A percentile compares a stretch with the other conserved stretches of the same genome.
Conservation (phyloP, 2,888 invertebrate species). For the Latheticus oryzae region DNA sequence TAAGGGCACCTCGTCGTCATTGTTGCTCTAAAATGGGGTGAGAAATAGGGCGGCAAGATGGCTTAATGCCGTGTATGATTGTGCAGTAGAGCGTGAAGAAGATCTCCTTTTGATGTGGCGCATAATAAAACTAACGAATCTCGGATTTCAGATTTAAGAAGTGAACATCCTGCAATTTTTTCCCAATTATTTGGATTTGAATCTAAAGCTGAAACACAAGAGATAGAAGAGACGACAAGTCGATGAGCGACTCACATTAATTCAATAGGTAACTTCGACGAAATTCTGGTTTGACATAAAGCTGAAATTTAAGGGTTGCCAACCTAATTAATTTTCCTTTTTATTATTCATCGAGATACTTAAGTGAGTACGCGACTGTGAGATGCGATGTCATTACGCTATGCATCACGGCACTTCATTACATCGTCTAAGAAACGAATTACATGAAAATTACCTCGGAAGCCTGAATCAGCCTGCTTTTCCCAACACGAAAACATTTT, state of each 20-base stretch:
- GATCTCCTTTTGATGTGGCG: conserved; percentile 14
- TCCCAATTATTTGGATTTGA: conserved; percentile 32
- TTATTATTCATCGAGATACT: conserved; percentile 53
- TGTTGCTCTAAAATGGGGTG: conserved; percentile 16
- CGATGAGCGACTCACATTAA: conserved; percentile 30
- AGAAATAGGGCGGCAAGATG: conserved; percentile 17
- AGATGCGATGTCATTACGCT: conserved; percentile 48
- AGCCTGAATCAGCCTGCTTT: conserved; percentile 23
- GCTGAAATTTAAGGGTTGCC: conserved; percentile 49
- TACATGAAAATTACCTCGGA: conserved; percentile 36
- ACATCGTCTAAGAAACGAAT: conserved; percentile 39
- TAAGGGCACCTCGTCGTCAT: conserved; percentile 12
- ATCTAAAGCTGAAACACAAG: conserved; percentile 1
- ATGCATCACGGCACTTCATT: conserved; percentile 49
- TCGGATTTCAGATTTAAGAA: conserved; percentile 23
- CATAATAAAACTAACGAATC: conserved; percentile 33
- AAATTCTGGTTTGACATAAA: conserved; percentile 41
- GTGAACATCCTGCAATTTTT: conserved; percentile 35
- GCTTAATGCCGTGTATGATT: conserved; percentile 27
- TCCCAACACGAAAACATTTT: conserved; percentile 19
- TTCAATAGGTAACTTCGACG: conserved; percentile 35
- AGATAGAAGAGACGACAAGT: background rate
- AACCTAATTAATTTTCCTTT: conserved; percentile 52
- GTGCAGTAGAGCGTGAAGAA: conserved; percentile 12
- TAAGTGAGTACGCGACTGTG: conserved; percentile 48